Base-by-base conservation (phyloP, 2,888 invertebrate genomes). In the Lordiphosa fenestrarum region DNA sequence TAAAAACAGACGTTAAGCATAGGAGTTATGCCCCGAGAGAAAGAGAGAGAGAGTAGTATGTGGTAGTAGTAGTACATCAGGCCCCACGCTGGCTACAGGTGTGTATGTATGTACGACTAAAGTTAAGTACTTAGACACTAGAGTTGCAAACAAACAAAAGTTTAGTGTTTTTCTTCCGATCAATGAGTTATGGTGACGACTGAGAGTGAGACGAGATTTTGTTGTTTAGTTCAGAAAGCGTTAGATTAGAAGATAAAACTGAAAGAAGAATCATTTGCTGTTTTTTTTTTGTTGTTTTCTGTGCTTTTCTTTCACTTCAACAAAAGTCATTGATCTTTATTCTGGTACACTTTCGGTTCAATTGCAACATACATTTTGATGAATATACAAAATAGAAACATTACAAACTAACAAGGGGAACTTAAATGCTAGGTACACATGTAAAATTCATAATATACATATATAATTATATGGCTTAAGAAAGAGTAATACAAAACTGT, bases 281-380 rank as follows among this genome's bases (percentile, higher is more conserved):
- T 41, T 55, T 53, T 57, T 48, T 53, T 46, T 53, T 69, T 69
- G 55, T 12, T 72, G 53, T 62, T 77, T 53, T 57, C 48, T 44
- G 53, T 60, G 60, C 30, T 61, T 56, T 66, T 75, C 40, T 61
- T 80, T 65, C 70, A 75, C 70, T 86, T 73, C 75, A 85, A 86
- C 86, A 84, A 86, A 86, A 87, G 71, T 86, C 84, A 86, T 87
- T 86, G 85, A 87, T 84, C 86, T 87, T 88, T 87, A 87, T 87
- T 87, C 78, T 74, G 71, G 73, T 77, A 85, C 85, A 85, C 75
- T 70, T 75, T 85, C 69, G 64, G 69, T 82, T 84, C 80, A 66
- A 82, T 78, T 82, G 77, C 77, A 78, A 78, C 77, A 78, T 78
- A 84, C 85, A 82, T 76, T 76, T 57, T 38, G 77, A 76, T 66